Conservation (phyloP, 2,888 invertebrate species). For the Bruchidius siliquastri region DNA sequence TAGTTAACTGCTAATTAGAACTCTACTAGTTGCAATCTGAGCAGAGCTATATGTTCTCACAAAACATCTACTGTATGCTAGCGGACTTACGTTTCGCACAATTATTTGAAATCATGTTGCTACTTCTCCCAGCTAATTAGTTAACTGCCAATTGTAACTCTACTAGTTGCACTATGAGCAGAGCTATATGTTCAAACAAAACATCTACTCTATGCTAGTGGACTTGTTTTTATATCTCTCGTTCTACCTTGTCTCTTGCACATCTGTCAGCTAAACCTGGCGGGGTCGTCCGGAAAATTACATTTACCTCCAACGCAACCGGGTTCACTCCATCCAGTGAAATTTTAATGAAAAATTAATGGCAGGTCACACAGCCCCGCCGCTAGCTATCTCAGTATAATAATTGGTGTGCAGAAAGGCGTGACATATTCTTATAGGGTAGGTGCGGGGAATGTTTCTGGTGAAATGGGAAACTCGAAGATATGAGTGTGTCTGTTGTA, state of each 20-base stretch:
- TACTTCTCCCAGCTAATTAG: too few species aligned
- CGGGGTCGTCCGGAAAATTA: background rate
- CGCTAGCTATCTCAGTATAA: background rate
- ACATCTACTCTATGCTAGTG: background rate
- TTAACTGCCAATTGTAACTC: too few species aligned
- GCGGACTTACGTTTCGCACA: too few species aligned
- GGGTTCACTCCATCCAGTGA: constrained; percentile 18
- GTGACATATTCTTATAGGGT: background rate
- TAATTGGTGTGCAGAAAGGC: background rate
- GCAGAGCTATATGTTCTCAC: too few species aligned
- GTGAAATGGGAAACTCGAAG: background rate
- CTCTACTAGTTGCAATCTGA: too few species aligned
- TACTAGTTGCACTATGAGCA: too few species aligned
- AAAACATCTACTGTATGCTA: too few species aligned
- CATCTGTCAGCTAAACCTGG: background rate
- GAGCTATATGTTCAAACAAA: too few species aligned
- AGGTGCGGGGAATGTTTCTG: background rate
- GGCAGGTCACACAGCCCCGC: constrained; percentile 24
- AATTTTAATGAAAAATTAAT: constrained; percentile 33
- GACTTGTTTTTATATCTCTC: background rate
- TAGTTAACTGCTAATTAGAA: too few species aligned
- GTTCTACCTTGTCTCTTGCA: background rate
- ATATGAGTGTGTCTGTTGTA: background rate
- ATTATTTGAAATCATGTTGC: too few species aligned
- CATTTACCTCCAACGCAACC: background rate